Base-by-base conservation (phyloP, 2,888 invertebrate genomes). In the Allygus modestus region DNA sequence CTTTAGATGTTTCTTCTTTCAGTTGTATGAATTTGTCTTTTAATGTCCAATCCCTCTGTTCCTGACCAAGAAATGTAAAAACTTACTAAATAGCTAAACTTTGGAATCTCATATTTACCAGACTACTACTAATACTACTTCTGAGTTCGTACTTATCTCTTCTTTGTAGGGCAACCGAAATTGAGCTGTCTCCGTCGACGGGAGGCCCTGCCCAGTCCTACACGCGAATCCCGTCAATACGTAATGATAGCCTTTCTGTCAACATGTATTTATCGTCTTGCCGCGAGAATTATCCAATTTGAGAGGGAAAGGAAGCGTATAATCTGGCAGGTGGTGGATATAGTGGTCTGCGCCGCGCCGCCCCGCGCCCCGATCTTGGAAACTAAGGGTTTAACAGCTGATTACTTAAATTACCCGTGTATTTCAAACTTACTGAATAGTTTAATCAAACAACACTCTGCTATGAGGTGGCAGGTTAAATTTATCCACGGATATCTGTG, bases 281-380 rank as follows among this genome's bases (percentile, higher is more conserved):
- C 75, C 75, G 82, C 75, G 75, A 75, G 75, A 73, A 83, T 83
- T 83, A 83, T 83, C 83, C 83, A 54, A 83, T 83, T 58, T 75
- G 75, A 71, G 51, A 58, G 73, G 83, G 43, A 71, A 71, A 73
- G 77, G 77, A 77, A 51, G 4, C 33, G 79, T 58, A 33, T 79
- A 58, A 31, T 37, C 54, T 51, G 37, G 79, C 79, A 79, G 79
- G 58, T 79, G 79, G 28, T n/a, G 54, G 79, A 79, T 28, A 15
- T 1, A 79, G 75, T 41, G 75, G n/a, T n/a, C 41, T 26, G 37
- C 9, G 20, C 41, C n/a, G 43, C 65, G 9, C 33, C 7, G 71
- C 71, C n/a, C 33, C n/a, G 71, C n/a, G 33, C n/a, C 37, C 37
- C 37, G 11, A 12, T 46, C 46, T 46, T 58, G 23, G 58, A n/a